Evolutionary conservation across 2,797 vertebrate genomes (phyloP).

Genomic region (Danionella dracula): DNA sequence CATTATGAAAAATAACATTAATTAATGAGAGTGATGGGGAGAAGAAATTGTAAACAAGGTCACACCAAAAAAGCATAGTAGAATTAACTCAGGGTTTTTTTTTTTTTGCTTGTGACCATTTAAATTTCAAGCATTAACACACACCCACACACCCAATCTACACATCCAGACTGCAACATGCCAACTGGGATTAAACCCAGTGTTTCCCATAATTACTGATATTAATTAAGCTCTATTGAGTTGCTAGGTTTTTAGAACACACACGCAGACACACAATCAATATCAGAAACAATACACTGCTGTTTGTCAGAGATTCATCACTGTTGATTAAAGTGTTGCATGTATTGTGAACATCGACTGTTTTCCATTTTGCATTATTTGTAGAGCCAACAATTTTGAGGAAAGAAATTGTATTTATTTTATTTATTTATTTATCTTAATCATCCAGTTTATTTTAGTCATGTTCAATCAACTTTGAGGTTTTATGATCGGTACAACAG

Average conservation of each 20-base stretch:
- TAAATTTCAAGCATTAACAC: slow-evolving; percentile 5
- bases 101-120: background rate
- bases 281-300: background rate
- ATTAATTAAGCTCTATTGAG: slow-evolving; percentile 19
- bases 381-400: too few species aligned
- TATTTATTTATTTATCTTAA: too few species aligned
- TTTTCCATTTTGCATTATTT: too few species aligned
- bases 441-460: too few species aligned
- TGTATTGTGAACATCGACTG: too few species aligned
- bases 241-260: background rate
- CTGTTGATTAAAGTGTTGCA: too few species aligned
- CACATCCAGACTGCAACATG: background rate
- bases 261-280: background rate
- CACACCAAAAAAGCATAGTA: background rate
- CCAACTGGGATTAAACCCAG: slow-evolving; percentile 18
- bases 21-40: slow-evolving; percentile 10
- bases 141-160: background rate
- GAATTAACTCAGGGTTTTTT: background rate
- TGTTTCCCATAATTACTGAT: slow-evolving; percentile 29
- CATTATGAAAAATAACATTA: slow-evolving; percentile 25
- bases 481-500: too few species aligned
- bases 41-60: slow-evolving; percentile 14
- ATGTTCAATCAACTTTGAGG: too few species aligned
- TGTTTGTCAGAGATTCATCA: slow-evolving; percentile 3
- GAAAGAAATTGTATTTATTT: too few species aligned